Evolutionary conservation across 2,797 vertebrate species (phyloP).

Genomic region (Heliangelus exortis): DNA sequence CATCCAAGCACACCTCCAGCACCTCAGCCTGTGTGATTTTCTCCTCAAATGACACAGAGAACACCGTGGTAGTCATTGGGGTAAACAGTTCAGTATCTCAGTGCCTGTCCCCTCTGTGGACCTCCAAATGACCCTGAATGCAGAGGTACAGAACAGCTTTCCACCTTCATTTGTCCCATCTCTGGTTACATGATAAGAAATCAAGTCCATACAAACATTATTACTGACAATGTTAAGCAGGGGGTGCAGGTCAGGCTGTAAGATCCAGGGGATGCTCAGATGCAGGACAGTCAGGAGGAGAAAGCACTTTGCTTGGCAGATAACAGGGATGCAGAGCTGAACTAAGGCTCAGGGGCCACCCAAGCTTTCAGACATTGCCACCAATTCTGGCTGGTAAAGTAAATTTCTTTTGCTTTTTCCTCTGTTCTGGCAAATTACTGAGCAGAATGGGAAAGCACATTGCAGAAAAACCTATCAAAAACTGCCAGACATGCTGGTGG

Average conservation of each 20-base stretch:
- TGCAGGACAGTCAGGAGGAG: slow-evolving; percentile 13
- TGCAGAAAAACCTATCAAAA: background rate
- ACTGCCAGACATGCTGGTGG: background rate
- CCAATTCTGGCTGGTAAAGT: background rate
- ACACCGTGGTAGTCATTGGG: rapidly evolving
- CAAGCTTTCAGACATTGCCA: background rate
- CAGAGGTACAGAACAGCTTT: slow-evolving; percentile 6
- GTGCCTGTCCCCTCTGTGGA: background rate
- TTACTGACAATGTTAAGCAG: background rate
- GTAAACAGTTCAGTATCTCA: background rate
- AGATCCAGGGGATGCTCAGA: slow-evolving; percentile 20
- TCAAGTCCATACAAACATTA: background rate
- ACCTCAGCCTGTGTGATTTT: background rate
- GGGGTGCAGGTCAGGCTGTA: background rate
- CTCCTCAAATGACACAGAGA: background rate
- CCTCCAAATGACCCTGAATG: background rate
- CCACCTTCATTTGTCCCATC: background rate
- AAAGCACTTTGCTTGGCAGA: background rate
- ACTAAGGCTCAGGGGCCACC: background rate
- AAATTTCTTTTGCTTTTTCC: background rate
- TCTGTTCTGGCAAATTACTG: background rate
- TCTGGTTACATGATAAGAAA: background rate
- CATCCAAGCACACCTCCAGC: background rate
- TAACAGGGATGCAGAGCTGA: background rate
- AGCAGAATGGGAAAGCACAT: background rate